A percentile compares a stretch with the other conserved stretches of the same genome.
Conservation (phyloP, 23 tunicate genomes). For the Trididemnum clinides region DNA sequence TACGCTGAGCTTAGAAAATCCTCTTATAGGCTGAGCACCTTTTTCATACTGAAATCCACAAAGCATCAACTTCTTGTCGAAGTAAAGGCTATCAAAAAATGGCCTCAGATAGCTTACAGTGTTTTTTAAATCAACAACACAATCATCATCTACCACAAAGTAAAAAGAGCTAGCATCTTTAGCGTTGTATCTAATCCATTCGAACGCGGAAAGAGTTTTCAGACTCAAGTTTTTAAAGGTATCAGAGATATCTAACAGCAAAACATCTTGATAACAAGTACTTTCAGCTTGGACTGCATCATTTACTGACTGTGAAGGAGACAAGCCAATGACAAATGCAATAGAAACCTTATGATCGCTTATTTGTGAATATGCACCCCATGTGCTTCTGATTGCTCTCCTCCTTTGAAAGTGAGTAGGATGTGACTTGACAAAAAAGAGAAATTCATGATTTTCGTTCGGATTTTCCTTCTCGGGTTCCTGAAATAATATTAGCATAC, state of each 20-base stretch:
- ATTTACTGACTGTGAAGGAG: background rate
- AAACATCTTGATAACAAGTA: constrained; percentile 36
- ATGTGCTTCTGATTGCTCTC: constrained; percentile 55
- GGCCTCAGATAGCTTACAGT: constrained; percentile 36
- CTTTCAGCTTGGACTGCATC: constrained; percentile 26
- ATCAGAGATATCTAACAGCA: constrained; percentile 40
- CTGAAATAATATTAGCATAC: too few relatives aligned
- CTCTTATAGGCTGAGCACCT: constrained; percentile 34
- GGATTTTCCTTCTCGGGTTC: too few relatives aligned
- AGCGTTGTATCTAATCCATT: constrained; percentile 34
- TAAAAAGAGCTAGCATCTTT: constrained; percentile 12
- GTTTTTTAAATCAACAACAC: constrained; percentile 49
- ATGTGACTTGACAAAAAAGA: constrained; percentile 63
- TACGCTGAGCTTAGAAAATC: constrained; percentile 35
- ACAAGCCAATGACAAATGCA: constrained; percentile 46
- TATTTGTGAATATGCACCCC: constrained; percentile 47
- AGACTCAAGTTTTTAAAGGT: constrained; percentile 24
- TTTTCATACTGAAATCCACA: constrained; percentile 78
- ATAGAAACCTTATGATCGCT: constrained; percentile 11
- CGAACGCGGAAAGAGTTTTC: constrained; percentile 39
- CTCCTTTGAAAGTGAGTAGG: constrained; percentile 33
- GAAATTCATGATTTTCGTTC: too few relatives aligned
- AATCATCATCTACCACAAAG: constrained; percentile 70
- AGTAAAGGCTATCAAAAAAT: background rate
- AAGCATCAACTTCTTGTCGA: constrained; percentile 5